Conservation (phyloP, 2,113 vertebrate species). For the Hoplias malabaricus region DNA sequence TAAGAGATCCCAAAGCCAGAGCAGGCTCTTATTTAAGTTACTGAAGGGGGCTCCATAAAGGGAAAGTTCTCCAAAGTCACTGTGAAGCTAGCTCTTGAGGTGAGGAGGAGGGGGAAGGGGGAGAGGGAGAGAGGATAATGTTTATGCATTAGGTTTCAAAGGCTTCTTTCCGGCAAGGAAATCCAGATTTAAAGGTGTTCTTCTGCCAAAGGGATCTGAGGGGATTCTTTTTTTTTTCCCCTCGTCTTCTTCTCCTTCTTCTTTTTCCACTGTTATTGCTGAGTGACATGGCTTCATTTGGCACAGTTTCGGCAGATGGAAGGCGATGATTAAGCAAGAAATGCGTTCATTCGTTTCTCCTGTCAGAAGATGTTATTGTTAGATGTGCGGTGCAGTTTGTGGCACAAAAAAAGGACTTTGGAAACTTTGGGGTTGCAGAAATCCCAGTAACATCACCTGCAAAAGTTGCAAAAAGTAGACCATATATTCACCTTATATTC, state of each 20-base stretch:
- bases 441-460: not conserved
- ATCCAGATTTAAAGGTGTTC: slow-evolving; percentile 72
- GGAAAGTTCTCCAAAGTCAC: slow-evolving; percentile 70
- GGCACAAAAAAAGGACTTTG: not conserved
- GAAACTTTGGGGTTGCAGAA: not conserved
- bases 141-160: slow-evolving; percentile 77
- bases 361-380: slow-evolving; percentile 8
- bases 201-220: slow-evolving; percentile 66
- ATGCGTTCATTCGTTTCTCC: slow-evolving; percentile 44
- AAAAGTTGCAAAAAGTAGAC: not conserved
- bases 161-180: slow-evolving; percentile 63
- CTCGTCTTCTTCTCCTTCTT: not conserved
- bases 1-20: slow-evolving; percentile 67
- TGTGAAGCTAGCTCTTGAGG: slow-evolving; percentile 59
- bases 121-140: slow-evolving; percentile 61
- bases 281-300: slow-evolving; percentile 60
- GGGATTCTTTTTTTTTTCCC: slow-evolving; percentile 49
- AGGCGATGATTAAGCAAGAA: slow-evolving; percentile 55
- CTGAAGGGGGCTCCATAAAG: slow-evolving; percentile 56
- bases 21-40: slow-evolving; percentile 64
- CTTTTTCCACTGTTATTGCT: slow-evolving; percentile 18
- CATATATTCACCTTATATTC: not conserved
- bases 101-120: slow-evolving; percentile 43
- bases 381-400: not conserved
- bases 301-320: slow-evolving; percentile 52